phyloP scores from a whole-genome alignment of 2,113 vertebrate genomes.

The Nesoenas mayeri region DNA sequence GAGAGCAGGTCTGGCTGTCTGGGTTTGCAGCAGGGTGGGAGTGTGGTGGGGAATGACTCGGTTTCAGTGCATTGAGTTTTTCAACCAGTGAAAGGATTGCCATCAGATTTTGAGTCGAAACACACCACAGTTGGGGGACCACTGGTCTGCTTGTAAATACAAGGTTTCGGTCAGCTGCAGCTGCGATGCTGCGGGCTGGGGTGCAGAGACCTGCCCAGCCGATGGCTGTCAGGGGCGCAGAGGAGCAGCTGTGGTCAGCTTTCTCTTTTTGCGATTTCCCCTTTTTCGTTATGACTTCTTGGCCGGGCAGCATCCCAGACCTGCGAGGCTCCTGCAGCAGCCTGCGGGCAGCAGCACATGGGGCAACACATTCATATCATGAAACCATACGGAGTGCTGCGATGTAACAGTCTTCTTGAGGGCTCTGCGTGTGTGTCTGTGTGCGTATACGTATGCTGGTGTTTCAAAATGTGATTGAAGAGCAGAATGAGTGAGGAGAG shows the following conservation, averaged over 20 bases:
- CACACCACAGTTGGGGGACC: not conserved
- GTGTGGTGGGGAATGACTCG: not conserved
- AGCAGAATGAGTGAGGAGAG: not conserved
- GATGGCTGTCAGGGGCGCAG: not conserved
- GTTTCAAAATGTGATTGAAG: not conserved
- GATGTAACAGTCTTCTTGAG: not conserved
- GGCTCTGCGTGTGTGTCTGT: not conserved
- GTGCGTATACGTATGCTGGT: not conserved
- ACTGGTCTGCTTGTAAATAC: not conserved
- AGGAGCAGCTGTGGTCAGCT: conserved; percentile 56
- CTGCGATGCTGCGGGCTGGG: not conserved
- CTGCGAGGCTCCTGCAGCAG: not conserved
- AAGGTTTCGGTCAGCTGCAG: not conserved
- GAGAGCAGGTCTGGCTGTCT: not conserved
- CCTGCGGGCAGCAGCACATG: not conserved
- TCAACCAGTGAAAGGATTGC: not conserved
- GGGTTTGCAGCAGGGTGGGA: not conserved
- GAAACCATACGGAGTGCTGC: not conserved
- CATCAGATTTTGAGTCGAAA: not conserved
- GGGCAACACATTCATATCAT: not conserved
- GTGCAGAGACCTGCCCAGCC: not conserved
- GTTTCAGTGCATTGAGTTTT: not conserved
- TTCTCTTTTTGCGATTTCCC: conserved; percentile 50
- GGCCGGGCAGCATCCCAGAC: not conserved
- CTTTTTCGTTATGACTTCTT: conserved; percentile 26